Percentiles rank a stretch among this genome's conserved stretches.
These are phyloP conservation scores for Heliconius eleuchia DNA, from an alignment of 1,140 invertebrate species.

Conservation along the genomic window DNA sequence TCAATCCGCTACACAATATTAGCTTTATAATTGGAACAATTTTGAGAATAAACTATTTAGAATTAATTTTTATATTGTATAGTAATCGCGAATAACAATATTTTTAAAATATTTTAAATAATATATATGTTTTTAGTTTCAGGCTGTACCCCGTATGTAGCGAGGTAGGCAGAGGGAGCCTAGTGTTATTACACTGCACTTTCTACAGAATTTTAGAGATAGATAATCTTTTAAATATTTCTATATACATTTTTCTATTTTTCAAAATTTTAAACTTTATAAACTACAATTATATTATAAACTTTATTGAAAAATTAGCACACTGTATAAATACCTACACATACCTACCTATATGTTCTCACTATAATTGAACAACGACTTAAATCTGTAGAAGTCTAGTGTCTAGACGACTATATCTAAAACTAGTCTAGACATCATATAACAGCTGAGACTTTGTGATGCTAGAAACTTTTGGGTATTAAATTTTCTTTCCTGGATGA, in stretches of 20 bases:
- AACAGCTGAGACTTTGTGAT: not conserved
- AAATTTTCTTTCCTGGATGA: not conserved
- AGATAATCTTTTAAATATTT: too few relatives aligned
- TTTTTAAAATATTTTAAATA: not conserved
- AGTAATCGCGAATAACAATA: not conserved
- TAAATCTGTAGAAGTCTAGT: not conserved
- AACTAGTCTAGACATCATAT: conserved; percentile 4
- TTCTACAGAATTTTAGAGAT: too few relatives aligned
- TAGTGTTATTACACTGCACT: too few relatives aligned
- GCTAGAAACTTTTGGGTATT: not conserved
- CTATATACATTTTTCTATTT: not conserved
- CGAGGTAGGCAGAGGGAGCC: too few relatives aligned
- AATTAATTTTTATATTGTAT: not conserved
- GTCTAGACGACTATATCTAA: conserved; percentile 10
- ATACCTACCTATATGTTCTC: not conserved
- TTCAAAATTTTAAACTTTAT: not conserved
- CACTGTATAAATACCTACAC: not conserved
- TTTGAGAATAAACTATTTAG: not conserved
- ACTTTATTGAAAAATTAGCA: too few relatives aligned
- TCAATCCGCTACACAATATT: conserved; percentile 24
- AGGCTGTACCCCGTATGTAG: too few relatives aligned
- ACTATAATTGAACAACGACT: conserved; percentile 9
- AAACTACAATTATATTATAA: too few relatives aligned
- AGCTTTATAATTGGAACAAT: conserved; percentile 12
- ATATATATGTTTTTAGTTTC: too few relatives aligned